phyloP scores from a whole-genome alignment of 2,888 invertebrate species.

The Trichacis sp. region DNA sequence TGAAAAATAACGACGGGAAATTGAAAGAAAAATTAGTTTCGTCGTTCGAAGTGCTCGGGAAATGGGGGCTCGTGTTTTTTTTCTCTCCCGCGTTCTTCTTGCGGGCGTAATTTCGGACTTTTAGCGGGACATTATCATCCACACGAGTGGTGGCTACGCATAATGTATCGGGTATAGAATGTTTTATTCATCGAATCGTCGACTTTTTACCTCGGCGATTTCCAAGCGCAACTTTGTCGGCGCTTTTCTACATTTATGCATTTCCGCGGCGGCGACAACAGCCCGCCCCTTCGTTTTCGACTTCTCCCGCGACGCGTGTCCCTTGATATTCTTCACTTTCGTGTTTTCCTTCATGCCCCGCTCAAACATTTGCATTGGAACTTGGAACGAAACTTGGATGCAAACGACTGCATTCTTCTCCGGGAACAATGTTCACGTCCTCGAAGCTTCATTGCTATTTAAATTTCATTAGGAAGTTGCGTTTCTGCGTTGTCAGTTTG shows the following conservation, averaged over 20 bases:
- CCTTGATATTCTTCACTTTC: slow-evolving; percentile 32
- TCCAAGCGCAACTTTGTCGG: slow-evolving; percentile 46
- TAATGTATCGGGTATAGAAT: slow-evolving; percentile 60
- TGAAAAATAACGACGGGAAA: too few species aligned
- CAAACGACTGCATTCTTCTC: neutral
- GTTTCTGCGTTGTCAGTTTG: neutral
- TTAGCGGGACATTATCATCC: slow-evolving; percentile 47
- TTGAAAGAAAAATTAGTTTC: too few species aligned
- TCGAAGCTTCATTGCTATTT: neutral
- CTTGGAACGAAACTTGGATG: slow-evolving; percentile 23
- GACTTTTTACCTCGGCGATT: slow-evolving; percentile 54
- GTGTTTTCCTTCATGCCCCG: slow-evolving; percentile 11
- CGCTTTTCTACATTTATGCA: slow-evolving; percentile 54
- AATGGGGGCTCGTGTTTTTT: neutral
- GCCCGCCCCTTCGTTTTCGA: slow-evolving; percentile 19
- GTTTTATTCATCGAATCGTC: slow-evolving; percentile 65
- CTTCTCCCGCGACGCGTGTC: slow-evolving; percentile 20
- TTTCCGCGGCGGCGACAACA: slow-evolving; percentile 42
- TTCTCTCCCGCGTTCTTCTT: neutral
- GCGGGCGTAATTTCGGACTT: slow-evolving; percentile 36
- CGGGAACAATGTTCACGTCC: neutral
- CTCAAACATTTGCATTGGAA: slow-evolving; percentile 28
- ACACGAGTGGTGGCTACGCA: slow-evolving; percentile 36
- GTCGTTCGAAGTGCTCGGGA: neutral
- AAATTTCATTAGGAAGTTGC: neutral